These are phyloP conservation scores for Acleris literana DNA, from an alignment of 2,888 invertebrate genomes.

Conservation along the genomic window DNA sequence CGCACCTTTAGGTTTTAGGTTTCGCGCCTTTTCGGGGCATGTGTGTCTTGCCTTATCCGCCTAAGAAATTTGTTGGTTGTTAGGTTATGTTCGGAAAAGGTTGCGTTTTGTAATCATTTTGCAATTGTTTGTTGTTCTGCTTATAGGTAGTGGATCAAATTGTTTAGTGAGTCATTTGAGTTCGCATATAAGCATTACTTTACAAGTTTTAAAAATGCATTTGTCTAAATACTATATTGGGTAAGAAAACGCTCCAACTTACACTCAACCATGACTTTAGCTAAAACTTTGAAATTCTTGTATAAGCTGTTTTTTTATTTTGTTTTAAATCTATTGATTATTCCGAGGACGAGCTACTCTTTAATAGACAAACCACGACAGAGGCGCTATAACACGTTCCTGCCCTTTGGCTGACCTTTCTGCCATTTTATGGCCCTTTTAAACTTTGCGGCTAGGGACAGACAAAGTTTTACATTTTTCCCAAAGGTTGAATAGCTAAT, in stretches of 20 bases:
- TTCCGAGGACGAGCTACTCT: slow-evolving; percentile 34
- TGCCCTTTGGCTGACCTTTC: slow-evolving; percentile 38
- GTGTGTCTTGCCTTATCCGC: slow-evolving; percentile 47
- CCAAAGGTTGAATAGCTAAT: slow-evolving; percentile 15
- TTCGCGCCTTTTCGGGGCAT: slow-evolving; percentile 56
- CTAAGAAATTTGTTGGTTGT: slow-evolving; percentile 32
- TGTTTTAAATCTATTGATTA: neutral
- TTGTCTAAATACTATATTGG: too few species aligned
- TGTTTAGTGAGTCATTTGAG: neutral
- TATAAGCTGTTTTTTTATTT: too few species aligned
- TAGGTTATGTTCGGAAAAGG: slow-evolving; percentile 22
- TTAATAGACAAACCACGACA: slow-evolving; percentile 42
- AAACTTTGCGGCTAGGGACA: slow-evolving; percentile 34
- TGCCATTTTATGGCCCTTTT: slow-evolving; percentile 38
- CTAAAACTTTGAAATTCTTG: too few species aligned
- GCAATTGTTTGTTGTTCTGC: slow-evolving; percentile 17
- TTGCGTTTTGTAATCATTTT: slow-evolving; percentile 37
- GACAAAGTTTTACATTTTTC: slow-evolving; percentile 16
- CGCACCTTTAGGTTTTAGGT: slow-evolving; percentile 64
- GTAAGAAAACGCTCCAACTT: too few species aligned
- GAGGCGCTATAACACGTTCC: slow-evolving; percentile 20
- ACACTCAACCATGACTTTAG: too few species aligned
- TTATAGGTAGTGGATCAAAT: neutral
- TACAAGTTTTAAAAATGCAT: too few species aligned
- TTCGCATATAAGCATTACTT: neutral